These are phyloP conservation scores for Octomys mimax DNA, from an alignment of 2,797 vertebrate species.

Conservation along the genomic window DNA sequence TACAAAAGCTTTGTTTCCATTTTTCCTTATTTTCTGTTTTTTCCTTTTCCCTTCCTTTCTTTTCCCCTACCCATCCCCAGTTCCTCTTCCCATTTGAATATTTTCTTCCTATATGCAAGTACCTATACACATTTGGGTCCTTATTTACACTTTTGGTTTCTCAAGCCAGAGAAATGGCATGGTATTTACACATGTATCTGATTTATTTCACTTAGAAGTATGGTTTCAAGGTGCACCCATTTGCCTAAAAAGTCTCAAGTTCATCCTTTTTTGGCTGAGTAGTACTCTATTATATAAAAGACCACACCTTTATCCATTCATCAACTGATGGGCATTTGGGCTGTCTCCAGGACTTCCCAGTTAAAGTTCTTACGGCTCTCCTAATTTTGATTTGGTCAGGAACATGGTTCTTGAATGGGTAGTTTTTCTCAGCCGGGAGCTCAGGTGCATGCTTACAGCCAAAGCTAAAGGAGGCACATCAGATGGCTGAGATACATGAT, in stretches of 20 bases:
- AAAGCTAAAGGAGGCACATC: constrained; percentile 11
- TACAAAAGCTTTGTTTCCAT: too few species aligned
- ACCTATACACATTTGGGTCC: not conserved
- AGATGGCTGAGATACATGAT: constrained; percentile 3
- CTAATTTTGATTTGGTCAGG: not conserved
- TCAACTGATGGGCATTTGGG: not conserved
- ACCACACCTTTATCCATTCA: not conserved
- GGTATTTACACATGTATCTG: not conserved
- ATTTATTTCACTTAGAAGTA: not conserved
- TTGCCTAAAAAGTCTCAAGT: not conserved
- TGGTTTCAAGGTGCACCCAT: not conserved
- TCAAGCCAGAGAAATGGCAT: not conserved
- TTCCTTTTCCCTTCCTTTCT: too few species aligned
- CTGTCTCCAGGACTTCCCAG: not conserved
- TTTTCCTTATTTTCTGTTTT: too few species aligned
- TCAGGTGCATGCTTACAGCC: not conserved
- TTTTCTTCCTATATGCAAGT: not conserved
- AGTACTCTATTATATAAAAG: not conserved
- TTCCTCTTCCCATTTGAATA: not conserved
- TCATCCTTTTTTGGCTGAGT: not conserved
- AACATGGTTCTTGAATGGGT: not conserved
- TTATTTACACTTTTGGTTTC: not conserved
- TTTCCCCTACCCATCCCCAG: too few species aligned
- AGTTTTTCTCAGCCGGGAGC: not conserved
- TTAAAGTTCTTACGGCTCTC: not conserved